Conservation (phyloP, 2,113 vertebrate genomes). For the Hemichromis elongatus region DNA sequence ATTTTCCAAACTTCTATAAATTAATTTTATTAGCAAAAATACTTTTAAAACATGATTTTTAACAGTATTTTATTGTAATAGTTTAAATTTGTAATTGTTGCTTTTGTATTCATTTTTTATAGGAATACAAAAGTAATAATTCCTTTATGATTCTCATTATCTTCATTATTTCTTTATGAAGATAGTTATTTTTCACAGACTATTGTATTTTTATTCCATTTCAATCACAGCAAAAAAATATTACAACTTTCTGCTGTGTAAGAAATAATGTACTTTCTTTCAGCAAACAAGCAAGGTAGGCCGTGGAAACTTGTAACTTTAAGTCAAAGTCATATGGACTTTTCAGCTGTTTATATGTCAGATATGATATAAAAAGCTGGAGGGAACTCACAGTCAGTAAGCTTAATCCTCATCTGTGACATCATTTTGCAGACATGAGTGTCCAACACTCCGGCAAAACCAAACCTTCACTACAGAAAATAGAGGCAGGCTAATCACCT, state of each 20-base stretch:
- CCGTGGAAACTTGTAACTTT: background rate
- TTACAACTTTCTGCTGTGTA: background rate
- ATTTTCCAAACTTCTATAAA: background rate
- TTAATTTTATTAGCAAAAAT: background rate
- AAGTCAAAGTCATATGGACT: background rate
- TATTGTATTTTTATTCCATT: background rate
- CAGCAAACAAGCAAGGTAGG: background rate
- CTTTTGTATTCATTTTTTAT: background rate
- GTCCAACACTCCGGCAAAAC: slow-evolving; percentile 12
- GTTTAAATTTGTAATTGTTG: background rate
- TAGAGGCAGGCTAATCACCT: slow-evolving; percentile 46
- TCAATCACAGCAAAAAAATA: background rate
- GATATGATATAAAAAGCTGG: background rate
- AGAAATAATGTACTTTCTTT: background rate
- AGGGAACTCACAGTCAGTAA: background rate
- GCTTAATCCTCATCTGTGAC: slow-evolving; percentile 37
- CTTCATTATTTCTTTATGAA: background rate
- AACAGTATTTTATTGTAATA: background rate
- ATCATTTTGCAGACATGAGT: slow-evolving; percentile 26
- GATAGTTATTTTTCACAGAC: background rate
- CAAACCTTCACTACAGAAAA: slow-evolving; percentile 37
- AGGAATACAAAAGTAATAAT: background rate
- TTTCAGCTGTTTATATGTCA: background rate
- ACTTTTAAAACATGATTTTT: background rate
- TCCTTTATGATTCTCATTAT: background rate